Percentiles rank a stretch among this genome's conserved stretches.
phyloP scores from a whole-genome alignment of 2,888 invertebrate genomes.

The Tetragonula carbonaria region DNA sequence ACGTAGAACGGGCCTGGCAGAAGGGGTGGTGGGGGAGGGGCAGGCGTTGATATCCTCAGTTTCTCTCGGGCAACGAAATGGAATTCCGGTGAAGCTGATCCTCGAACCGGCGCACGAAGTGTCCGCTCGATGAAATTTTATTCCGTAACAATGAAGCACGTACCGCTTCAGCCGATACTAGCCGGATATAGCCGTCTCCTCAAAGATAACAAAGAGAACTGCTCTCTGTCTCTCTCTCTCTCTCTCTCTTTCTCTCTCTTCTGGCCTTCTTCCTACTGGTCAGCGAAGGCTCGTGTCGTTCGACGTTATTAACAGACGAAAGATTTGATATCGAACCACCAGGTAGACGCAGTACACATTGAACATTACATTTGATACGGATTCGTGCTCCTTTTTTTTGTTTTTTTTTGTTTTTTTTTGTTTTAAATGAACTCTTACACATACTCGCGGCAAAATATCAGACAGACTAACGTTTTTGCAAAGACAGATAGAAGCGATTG shows the following conservation, averaged over 20 bases:
- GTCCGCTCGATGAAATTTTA: slow-evolving; percentile 49
- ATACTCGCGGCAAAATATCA: neutral
- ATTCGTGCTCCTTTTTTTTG: neutral
- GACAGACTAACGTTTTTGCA: neutral
- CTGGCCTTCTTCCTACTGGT: neutral
- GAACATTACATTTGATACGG: slow-evolving; percentile 27
- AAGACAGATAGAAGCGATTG: neutral
- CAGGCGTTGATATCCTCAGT: neutral
- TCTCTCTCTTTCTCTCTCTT: neutral
- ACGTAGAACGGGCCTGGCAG: neutral
- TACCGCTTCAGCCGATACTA: slow-evolving; percentile 36
- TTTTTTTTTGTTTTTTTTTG: neutral
- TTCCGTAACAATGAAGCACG: slow-evolving; percentile 55
- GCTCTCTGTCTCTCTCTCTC: too few relatives aligned
- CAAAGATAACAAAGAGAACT: slow-evolving; percentile 37
- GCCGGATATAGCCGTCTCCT: slow-evolving; percentile 33
- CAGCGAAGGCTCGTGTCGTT: slow-evolving; percentile 38
- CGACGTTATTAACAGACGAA: slow-evolving; percentile 61
- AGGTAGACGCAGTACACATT: slow-evolving; percentile 18
- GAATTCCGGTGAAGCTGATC: slow-evolving; percentile 40
- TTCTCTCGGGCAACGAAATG: slow-evolving; percentile 45
- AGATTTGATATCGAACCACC: slow-evolving; percentile 56
- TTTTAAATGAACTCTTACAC: neutral
- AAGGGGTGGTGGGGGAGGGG: neutral
- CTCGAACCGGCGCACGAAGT: slow-evolving; percentile 30